Percentiles rank a stretch among this genome's conserved stretches.
Conservation (phyloP, 64 coral and sea anemone genomes). For the Pachyseris speciosa region DNA sequence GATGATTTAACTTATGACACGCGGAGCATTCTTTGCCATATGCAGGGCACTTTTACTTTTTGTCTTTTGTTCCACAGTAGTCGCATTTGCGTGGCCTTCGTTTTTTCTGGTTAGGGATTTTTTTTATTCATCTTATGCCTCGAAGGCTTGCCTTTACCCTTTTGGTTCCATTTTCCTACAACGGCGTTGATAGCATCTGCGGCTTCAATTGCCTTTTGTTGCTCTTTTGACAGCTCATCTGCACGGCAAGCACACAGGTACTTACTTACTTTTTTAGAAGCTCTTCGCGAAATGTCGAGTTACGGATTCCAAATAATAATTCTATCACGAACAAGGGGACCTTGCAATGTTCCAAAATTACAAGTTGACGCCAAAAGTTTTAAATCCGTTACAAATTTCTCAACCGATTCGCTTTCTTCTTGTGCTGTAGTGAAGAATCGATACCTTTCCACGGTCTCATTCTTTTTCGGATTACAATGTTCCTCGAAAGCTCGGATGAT, state of each 20-base stretch:
- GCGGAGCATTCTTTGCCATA: not conserved
- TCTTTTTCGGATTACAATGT: too few species aligned
- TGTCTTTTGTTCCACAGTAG: not conserved
- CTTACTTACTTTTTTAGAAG: constrained; percentile 16
- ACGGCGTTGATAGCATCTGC: not conserved
- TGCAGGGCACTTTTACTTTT: not conserved
- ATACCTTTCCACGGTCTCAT: not conserved
- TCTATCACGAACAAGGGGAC: not conserved
- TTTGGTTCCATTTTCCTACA: not conserved
- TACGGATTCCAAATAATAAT: constrained; percentile 46
- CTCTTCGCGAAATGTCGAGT: constrained; percentile 27
- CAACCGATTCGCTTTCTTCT: constrained; percentile 2
- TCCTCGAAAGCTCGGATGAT: too few species aligned
- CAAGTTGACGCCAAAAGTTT: not conserved
- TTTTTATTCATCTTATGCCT: too few species aligned
- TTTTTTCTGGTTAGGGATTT: not conserved
- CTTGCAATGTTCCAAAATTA: constrained; percentile 3
- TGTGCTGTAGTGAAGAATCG: constrained; percentile 9
- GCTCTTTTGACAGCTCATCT: constrained; percentile 40
- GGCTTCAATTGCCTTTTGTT: constrained; percentile 16
- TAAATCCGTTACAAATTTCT: constrained; percentile 19
- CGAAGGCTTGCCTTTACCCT: too few species aligned
- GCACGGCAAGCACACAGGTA: constrained; percentile 26
- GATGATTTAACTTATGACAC: not conserved
- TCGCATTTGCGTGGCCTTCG: not conserved